Conservation (phyloP, 2,888 invertebrate species). For the Lithophane semibrunnea region DNA sequence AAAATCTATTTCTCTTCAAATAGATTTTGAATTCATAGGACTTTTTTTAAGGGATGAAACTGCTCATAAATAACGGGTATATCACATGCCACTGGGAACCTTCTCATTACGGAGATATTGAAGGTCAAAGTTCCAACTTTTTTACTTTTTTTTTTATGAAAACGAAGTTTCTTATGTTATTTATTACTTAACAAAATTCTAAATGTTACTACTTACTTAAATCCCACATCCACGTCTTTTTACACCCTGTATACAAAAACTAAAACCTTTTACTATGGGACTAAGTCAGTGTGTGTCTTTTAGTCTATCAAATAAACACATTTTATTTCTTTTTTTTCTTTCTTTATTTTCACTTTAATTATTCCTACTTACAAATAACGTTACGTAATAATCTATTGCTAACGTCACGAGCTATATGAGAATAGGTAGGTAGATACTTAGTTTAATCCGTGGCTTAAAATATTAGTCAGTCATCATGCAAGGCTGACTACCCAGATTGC, state of each 20-base stretch:
- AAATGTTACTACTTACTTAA: too few species aligned
- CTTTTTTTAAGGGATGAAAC: neutral
- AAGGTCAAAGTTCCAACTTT: too few species aligned
- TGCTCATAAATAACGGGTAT: neutral
- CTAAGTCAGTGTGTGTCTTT: neutral
- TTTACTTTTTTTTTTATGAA: too few species aligned
- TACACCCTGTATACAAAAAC: neutral
- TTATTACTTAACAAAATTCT: too few species aligned
- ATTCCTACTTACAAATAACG: slow-evolving; percentile 7
- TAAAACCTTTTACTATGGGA: neutral
- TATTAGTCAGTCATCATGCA: neutral
- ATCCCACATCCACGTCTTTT: neutral
- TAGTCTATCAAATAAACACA: too few species aligned
- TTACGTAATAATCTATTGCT: neutral
- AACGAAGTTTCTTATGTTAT: neutral
- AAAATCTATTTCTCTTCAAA: too few species aligned
- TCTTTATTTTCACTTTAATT: neutral
- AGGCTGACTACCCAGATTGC: neutral
- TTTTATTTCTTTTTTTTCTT: too few species aligned
- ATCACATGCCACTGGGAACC: too few species aligned
- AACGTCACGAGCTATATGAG: slow-evolving; percentile 14
- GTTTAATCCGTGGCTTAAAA: neutral
- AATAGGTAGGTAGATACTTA: neutral
- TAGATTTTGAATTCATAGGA: neutral
- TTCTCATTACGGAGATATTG: too few species aligned